Evolutionary conservation across 2,888 invertebrate species (phyloP), one percentile per base, ranked within the genome.

Genomic region (Tubulanus polymorphus): DNA sequence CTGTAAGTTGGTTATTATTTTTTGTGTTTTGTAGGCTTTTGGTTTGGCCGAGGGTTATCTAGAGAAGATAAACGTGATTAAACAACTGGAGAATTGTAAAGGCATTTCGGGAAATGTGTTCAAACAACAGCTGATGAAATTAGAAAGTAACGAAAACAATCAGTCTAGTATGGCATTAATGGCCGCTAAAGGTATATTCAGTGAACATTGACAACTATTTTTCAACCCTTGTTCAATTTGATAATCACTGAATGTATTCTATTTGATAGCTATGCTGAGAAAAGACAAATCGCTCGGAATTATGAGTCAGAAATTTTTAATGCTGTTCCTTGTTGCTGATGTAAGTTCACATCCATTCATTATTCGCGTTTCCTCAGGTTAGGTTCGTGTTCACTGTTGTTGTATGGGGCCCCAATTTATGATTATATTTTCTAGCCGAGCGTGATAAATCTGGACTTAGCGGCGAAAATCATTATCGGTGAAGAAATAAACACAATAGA

Each of bases 231-330:
- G n/a, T n/a, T 32, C n/a, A n/a, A 32, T n/a, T 12, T 12, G n/a
- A 32, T n/a, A 12, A n/a, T 32, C 35, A 12, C 35, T 32, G 35
- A 32, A 10, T 32, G 20, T 23, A 30, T 50, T 48, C 26, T 49
- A 28, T 50, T 27, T 67, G 67, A 52, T 63, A 73, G 72, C 67
- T 50, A 63, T 68, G 2, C 54, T 71, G 41, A 64, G 73, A 45
- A 76, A 85, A 75, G 85, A 86, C 65, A 86, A 86, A 69, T 86
- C 87, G 46, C 78, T 87, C 30, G 87, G 87, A 53, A 83, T 86
- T 5, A 81, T 87, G 80, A 86, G 87, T 62, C 86, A 86, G 67
- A 85, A 86, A 73, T 87, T 87, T 75, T 78, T 87, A 3, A 87
- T 87, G 87, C 77, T 87, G 48, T 87, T 87, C 72, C 80, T 88